Base-by-base conservation (phyloP, 2,113 vertebrate genomes). In the Sterrhoptilus dennistouni region DNA sequence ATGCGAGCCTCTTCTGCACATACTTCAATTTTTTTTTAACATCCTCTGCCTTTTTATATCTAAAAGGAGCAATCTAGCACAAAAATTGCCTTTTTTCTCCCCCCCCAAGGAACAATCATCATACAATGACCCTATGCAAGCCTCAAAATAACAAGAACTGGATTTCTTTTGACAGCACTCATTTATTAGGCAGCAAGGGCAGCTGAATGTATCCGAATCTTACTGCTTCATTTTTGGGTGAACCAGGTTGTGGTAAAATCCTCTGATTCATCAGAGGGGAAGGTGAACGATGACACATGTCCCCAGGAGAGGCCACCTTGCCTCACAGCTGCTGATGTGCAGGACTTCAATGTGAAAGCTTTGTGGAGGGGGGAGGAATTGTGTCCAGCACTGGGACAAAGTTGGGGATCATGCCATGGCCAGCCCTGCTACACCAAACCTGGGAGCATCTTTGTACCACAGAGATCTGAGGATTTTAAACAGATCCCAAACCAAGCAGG, bases 141-240 rank as follows among this genome's bases (percentile, higher is more conserved):
- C 75, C 64, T 90, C 84, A 82, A 74, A 88, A 78, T 93, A 90
- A 74, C 65, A 71, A 33, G 90, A 89, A 91, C 54, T 83, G 89
- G 13, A 79, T 94, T 85, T 82, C 78, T 91, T 96, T 83, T 86
- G 95, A 60, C 92, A 96, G 75, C n/a, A 38, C 65, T 96, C 77
- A 79, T 94, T 95, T 94, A 69, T 95, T 87, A 93, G 71, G 52
- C 85, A 83, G 76, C 0, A 11, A 80, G 77, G 72, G 56, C 86
- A 92, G 59, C 75, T 83, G 80, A 95, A 81, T 1, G 9, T 53
- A 12, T 77, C 68, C 66, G 66, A 92, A 86, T 91, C 77, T 78
- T 75, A 53, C 71, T 47, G 69, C 52, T 95, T 69, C 2, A 1
- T 83, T 87, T 92, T 79, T 2, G 7, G 16, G 2, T 69, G 70